These are phyloP conservation scores for Perithous albicinctus DNA, from an alignment of 2,888 invertebrate genomes.

Conservation along the genomic window DNA sequence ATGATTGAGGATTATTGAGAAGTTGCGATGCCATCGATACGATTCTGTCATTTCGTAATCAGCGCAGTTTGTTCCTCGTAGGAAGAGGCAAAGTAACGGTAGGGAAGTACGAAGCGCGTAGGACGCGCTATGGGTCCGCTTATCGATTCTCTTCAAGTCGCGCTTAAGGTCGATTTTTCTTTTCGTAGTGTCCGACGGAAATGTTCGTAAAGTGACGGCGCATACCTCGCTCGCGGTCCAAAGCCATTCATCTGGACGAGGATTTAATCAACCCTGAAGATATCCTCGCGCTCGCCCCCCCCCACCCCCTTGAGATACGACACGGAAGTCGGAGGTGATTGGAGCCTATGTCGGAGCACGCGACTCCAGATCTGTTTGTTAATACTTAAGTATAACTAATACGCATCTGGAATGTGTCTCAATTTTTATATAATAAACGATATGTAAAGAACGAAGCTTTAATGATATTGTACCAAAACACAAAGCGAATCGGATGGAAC, in stretches of 20 bases:
- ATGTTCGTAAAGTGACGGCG: neutral
- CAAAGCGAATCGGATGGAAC: neutral
- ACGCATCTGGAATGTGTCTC: slow-evolving; percentile 71
- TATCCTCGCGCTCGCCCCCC: neutral
- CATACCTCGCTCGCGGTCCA: neutral
- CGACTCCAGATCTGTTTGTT: slow-evolving; percentile 39
- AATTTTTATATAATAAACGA: slow-evolving; percentile 66
- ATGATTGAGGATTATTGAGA: neutral
- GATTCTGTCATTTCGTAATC: neutral
- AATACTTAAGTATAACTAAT: slow-evolving; percentile 57
- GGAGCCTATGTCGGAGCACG: slow-evolving; percentile 20
- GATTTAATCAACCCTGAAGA: neutral
- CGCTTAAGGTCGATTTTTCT: slow-evolving; percentile 26
- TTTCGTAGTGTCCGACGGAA: neutral
- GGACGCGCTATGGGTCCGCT: slow-evolving; percentile 59
- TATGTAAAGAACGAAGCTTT: slow-evolving; percentile 63
- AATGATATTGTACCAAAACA: slow-evolving; percentile 38
- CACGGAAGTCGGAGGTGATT: neutral
- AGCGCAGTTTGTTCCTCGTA: neutral
- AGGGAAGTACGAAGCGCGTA: slow-evolving; percentile 60
- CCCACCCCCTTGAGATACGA: neutral
- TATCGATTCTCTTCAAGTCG: slow-evolving; percentile 44
- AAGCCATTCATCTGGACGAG: slow-evolving; percentile 2
- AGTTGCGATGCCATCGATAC: neutral
- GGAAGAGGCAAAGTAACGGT: slow-evolving; percentile 35